Conservation (phyloP, 2,888 invertebrate genomes). For the Temnothorax rugatulus region DNA sequence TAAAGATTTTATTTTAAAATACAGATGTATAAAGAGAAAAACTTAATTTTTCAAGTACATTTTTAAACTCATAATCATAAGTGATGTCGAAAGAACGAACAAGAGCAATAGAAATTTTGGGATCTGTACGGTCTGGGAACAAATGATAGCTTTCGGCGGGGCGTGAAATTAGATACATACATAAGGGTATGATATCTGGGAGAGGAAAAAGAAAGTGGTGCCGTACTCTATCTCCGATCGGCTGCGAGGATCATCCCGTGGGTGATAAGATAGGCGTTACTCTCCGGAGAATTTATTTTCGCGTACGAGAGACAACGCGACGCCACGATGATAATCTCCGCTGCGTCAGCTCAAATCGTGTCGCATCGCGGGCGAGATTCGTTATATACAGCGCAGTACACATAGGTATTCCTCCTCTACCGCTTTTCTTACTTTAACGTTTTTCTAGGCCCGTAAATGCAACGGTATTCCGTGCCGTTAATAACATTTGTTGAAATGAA, state of each 20-base stretch:
- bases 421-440: conserved; percentile 1
- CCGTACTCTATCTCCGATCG: conserved; percentile 18
- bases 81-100: too few relatives aligned
- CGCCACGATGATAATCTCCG: conserved; percentile 57
- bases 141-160: conserved; percentile 37
- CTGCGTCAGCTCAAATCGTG: conserved; percentile 58
- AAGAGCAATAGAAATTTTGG: background rate
- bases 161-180: conserved; percentile 47
- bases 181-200: conserved; percentile 16
- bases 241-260: conserved; percentile 31
- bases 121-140: conserved; percentile 13
- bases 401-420: background rate
- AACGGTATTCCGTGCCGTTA: background rate
- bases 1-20: background rate
- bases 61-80: background rate
- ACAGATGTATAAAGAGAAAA: background rate
- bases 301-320: conserved; percentile 48
- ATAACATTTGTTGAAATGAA: background rate
- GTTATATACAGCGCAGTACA: conserved; percentile 5
- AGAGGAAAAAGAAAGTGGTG: conserved; percentile 1
- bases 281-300: conserved; percentile 50
- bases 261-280: conserved; percentile 58
- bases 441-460: conserved; percentile 4
- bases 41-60: background rate
- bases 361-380: conserved; percentile 23